Evolutionary conservation across 2,888 invertebrate species (phyloP).

Genomic region (Prosapia bicincta): DNA sequence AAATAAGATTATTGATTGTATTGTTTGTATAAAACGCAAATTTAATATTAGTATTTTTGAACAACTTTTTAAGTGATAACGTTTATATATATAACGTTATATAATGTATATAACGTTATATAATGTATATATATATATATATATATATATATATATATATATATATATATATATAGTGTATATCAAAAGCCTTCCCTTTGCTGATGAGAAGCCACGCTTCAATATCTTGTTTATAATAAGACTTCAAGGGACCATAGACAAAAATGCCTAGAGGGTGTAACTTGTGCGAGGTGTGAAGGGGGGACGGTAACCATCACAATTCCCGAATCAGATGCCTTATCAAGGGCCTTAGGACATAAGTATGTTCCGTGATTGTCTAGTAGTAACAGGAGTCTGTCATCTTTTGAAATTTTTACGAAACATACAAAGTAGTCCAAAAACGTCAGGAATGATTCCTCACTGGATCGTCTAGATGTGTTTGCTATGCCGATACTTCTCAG

Average conservation of each 20-base stretch:
- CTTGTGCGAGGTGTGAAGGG: constrained; percentile 3
- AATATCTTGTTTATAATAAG: constrained; percentile 20
- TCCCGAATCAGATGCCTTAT: constrained; percentile 7
- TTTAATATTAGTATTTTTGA: too few species aligned
- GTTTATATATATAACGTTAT: too few species aligned
- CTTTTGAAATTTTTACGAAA: not conserved
- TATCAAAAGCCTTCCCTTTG: constrained; percentile 10
- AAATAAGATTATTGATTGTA: too few species aligned
- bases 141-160: too few species aligned
- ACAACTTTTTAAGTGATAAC: too few species aligned
- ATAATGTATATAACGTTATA: too few species aligned
- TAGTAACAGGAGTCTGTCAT: not conserved
- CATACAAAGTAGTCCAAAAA: constrained; percentile 20
- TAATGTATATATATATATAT: too few species aligned
- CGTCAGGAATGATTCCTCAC: constrained; percentile 15
- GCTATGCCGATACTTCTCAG: constrained; percentile 36
- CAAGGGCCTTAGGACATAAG: constrained; percentile 4
- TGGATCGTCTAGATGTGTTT: constrained; percentile 39
- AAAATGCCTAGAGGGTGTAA: constrained; percentile 19
- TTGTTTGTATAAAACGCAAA: too few species aligned
- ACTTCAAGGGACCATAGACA: constrained; percentile 16
- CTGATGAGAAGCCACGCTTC: constrained; percentile 7
- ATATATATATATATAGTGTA: too few species aligned
- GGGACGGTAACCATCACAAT: not conserved
- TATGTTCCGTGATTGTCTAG: constrained; percentile 12